A percentile compares a stretch with the other conserved stretches of the same genome.
Evolutionary conservation across 2,888 invertebrate genomes (phyloP).

Genomic region (Parnassius orleans): DNA sequence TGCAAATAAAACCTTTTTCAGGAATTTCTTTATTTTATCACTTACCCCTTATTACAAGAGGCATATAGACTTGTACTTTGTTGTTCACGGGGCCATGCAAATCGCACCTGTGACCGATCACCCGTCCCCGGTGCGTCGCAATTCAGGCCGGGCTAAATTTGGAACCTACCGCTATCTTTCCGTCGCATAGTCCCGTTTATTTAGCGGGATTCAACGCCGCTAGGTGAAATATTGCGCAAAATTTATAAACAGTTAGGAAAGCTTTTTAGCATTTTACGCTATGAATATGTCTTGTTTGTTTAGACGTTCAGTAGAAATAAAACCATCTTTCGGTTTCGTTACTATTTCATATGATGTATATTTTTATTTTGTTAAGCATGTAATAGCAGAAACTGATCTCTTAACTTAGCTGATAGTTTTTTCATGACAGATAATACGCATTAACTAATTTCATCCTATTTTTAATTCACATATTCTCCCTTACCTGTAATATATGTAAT

Average conservation of each 20-base stretch:
- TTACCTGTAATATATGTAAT: too few species aligned
- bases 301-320: background rate
- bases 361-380: too few species aligned
- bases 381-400: too few species aligned
- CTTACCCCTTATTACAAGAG: too few species aligned
- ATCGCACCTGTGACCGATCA: conserved; percentile 17
- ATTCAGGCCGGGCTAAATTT: conserved; percentile 24
- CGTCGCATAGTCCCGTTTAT: conserved; percentile 6
- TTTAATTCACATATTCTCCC: too few species aligned
- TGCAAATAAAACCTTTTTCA: too few species aligned
- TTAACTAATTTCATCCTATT: too few species aligned
- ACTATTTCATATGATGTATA: background rate
- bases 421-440: too few species aligned
- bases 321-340: background rate
- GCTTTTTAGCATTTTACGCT: background rate
- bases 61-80: too few species aligned
- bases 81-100: conserved; percentile 1
- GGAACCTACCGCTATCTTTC: conserved; percentile 13
- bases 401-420: too few species aligned
- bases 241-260: background rate
- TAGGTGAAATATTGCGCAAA: conserved; percentile 1
- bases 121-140: conserved; percentile 16
- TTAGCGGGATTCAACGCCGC: conserved; percentile 1
- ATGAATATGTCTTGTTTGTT: background rate
- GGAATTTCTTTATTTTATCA: too few species aligned